phyloP scores from a whole-genome alignment of 2,113 vertebrate species.

The Albula goreensis region DNA sequence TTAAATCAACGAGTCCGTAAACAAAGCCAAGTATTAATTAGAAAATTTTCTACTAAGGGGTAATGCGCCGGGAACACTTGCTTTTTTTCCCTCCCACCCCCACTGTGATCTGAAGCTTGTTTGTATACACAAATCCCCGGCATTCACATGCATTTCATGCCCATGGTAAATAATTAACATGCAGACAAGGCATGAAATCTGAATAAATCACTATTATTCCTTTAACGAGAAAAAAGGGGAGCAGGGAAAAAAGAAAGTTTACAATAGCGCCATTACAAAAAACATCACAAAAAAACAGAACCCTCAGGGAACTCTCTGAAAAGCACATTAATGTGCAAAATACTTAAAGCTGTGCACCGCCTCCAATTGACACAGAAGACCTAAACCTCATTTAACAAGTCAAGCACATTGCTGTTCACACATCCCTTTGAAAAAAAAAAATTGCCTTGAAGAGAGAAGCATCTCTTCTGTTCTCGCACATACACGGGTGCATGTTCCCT shows the following conservation, averaged over 20 bases:
- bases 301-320: constrained; percentile 72
- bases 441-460: constrained; percentile 62
- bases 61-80: constrained; percentile 54
- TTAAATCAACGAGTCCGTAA: constrained; percentile 97
- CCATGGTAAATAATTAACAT: constrained; percentile 75
- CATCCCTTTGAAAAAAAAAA: constrained; percentile 51
- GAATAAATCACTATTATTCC: constrained; percentile 70
- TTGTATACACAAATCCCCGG: constrained; percentile 73
- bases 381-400: constrained; percentile 74
- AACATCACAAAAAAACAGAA: constrained; percentile 58
- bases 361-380: constrained; percentile 74
- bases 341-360: constrained; percentile 72
- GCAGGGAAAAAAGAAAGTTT: constrained; percentile 59
- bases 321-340: constrained; percentile 77
- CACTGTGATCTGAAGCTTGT: constrained; percentile 66
- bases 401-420: constrained; percentile 63
- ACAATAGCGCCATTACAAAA: constrained; percentile 54
- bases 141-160: constrained; percentile 73
- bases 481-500: constrained; percentile 14
- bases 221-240: constrained; percentile 46
- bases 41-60: constrained; percentile 68
- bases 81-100: constrained; percentile 32
- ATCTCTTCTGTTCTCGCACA: constrained; percentile 45
- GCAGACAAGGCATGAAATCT: constrained; percentile 77
- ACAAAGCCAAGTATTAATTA: constrained; percentile 90